Percentiles rank a stretch among this genome's conserved stretches.
Conservation (phyloP, 2,888 invertebrate species). For the Drosophila atripex region DNA sequence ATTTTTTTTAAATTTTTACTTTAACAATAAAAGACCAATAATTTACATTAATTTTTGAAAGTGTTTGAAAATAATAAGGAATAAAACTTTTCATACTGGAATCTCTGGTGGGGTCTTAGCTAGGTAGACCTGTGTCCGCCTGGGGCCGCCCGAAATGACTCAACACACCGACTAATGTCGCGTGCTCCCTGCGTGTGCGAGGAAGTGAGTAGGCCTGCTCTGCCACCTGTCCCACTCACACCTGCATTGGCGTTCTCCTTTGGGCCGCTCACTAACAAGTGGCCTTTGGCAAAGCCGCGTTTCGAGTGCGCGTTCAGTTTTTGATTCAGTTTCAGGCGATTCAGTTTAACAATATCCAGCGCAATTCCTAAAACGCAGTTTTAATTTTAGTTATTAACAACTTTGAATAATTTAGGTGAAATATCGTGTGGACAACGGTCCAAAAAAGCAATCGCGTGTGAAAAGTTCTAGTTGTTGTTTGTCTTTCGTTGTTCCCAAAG, state of each 20-base stretch:
- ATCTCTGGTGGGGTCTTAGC: neutral
- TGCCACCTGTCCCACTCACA: constrained; percentile 40
- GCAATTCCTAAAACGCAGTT: constrained; percentile 10
- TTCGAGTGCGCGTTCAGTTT: constrained; percentile 57
- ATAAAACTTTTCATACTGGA: neutral
- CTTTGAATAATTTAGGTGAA: constrained; percentile 18
- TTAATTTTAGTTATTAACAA: constrained; percentile 20
- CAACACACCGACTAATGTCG: constrained; percentile 48
- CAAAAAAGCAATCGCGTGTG: constrained; percentile 7
- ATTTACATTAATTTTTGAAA: too few species aligned
- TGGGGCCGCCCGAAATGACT: constrained; percentile 46
- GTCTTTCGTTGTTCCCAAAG: neutral
- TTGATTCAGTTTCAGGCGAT: constrained; percentile 64
- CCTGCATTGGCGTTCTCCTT: constrained; percentile 55
- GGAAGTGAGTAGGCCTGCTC: constrained; percentile 9
- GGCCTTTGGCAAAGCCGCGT: constrained; percentile 55
- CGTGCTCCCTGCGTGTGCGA: constrained; percentile 50
- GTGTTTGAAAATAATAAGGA: too few species aligned
- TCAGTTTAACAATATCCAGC: constrained; percentile 33
- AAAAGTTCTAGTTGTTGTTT: constrained; percentile 5
- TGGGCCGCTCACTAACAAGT: constrained; percentile 60
- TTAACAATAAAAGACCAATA: too few species aligned
- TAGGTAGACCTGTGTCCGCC: constrained; percentile 12
- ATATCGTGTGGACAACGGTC: constrained; percentile 3
- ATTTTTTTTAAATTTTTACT: neutral